Evolutionary conservation across 2,797 vertebrate genomes (phyloP), one percentile per base, ranked within the genome.

Genomic region (Darevskia nairensis): DNA sequence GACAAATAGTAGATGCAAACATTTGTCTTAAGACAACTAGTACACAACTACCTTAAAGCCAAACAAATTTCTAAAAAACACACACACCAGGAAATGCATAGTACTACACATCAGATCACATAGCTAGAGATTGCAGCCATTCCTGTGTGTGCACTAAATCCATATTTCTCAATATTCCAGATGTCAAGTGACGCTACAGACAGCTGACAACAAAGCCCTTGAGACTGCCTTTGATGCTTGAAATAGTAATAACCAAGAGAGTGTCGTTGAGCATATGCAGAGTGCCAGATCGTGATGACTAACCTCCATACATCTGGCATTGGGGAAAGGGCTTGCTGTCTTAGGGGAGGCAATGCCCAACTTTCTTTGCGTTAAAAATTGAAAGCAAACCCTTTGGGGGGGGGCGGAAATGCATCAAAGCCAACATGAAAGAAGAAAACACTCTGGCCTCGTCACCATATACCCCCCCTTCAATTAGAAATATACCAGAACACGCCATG

Each of bases 401-500:
- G 50, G 32, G 59, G 59, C 1, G 6, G 41, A 8, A 41, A 35
- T 64, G 41, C 59, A 76, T 80, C 35, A 35, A 80, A 80, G n/a
- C 3, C 46, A 55, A 61, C 50, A 61, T 64, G 55, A 23, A 77
- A 23, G 46, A 71, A 71, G 41, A 27, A 21, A 13, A 23, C 3
- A 71, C 9, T 39, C 21, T 7, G 7, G 2, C 44, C 1, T 11
- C 35, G 8, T 55, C 13, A 15, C 6, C 5, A 41, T 64, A 64
- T 7, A 59, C 59, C 10, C 68, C 25, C 2, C 27, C 23, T 44
- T 25, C 32, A 32, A 23, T 76, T 71, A 88, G 6, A 68, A 92
- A 89, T 10, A 25, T 29, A 90, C 81, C 17, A 76, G 32, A 90
- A 2, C 41, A 86, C 86, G 86, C 90, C 74, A 89, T 77, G 25